Percentiles rank a stretch among this genome's conserved stretches.
Evolutionary conservation across 2,797 vertebrate genomes (phyloP).

Genomic region (Ceyx erithaca): DNA sequence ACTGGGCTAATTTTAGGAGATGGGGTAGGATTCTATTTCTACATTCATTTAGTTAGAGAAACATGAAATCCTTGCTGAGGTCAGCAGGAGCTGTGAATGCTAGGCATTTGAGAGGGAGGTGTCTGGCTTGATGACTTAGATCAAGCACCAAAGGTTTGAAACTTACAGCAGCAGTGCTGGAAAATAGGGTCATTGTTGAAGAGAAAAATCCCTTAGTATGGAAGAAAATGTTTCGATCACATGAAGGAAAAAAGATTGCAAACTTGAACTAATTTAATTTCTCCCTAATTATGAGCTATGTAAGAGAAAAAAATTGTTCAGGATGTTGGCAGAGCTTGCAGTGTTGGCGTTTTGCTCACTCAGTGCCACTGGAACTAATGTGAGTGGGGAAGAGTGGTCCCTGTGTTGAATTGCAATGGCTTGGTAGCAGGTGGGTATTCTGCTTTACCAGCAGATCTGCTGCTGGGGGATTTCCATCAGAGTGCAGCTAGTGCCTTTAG

Average conservation of each 20-base stretch:
- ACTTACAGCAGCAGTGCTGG: neutral
- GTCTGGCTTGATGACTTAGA: slow-evolving; percentile 28
- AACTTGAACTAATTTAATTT: slow-evolving; percentile 30
- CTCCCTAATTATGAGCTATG: slow-evolving; percentile 4
- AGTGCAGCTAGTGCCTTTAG: neutral
- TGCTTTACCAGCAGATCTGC: neutral
- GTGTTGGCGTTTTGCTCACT: neutral
- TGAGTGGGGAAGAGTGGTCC: neutral
- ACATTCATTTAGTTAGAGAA: slow-evolving; percentile 12
- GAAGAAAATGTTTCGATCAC: neutral
- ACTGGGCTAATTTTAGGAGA: slow-evolving; percentile 10
- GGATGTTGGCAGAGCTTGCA: slow-evolving; percentile 21
- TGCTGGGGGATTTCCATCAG: neutral
- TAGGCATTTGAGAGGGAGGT: neutral
- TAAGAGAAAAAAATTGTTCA: neutral
- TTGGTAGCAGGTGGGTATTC: neutral
- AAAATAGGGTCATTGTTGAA: slow-evolving; percentile 36
- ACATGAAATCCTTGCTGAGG: slow-evolving; percentile 22
- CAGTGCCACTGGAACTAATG: slow-evolving; percentile 14
- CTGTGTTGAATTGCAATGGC: slow-evolving; percentile 11
- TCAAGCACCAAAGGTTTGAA: neutral
- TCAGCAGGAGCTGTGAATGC: neutral
- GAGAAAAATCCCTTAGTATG: neutral
- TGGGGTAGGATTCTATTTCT: slow-evolving; percentile 28
- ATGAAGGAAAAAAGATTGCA: neutral